Evolutionary conservation across 23 tunicate genomes (phyloP), one percentile per base, ranked within the genome.

Genomic region (Trididemnum clinides): DNA sequence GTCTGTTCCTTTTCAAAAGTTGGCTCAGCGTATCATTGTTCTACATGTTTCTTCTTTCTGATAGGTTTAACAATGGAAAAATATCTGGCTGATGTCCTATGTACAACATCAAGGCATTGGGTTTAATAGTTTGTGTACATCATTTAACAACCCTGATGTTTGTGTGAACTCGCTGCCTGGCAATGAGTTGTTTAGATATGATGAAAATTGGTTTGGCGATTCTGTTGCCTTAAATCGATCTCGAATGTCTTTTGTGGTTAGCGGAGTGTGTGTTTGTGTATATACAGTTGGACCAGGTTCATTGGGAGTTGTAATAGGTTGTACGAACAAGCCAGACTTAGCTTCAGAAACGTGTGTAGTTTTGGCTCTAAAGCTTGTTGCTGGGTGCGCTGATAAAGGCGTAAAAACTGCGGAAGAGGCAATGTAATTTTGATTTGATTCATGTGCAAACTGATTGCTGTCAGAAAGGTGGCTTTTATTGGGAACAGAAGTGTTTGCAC

Each of bases 201-300:
- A 4, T 10, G 37, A 6, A 66, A 4, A 6, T 7, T 29, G 75
- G 10, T 66, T 30, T 4, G 75, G 18, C 18, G 75, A 6, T 3
- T 29, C 5, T 30, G 10, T 66, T 2, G 31, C 3, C 6, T 6
- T 23, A 31, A 66, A 66, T 4, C n/a, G 2, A 5, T 23, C 75
- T 30, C 36, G 7, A 3, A 66, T 5, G 31, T 31, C 31, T 66
- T 66, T 66, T 29, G 6, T 29, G 3, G 75, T 31, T 15, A 29
- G 12, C 5, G 75, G 75, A 66, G 37, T 66, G 22, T 66, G 75
- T 4, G 37, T 66, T 66, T 66, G 75, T 3, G 75, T 66, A 66
- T 29, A 66, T 32, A 29, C 37, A 29, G 75, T 66, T n/a, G 75
- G 36, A 5, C 75, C 75, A 29, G 75, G 36, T 31, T 66, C 37